These are phyloP conservation scores for Drosophila yooni DNA, from an alignment of 2,888 invertebrate genomes.

Conservation along the genomic window DNA sequence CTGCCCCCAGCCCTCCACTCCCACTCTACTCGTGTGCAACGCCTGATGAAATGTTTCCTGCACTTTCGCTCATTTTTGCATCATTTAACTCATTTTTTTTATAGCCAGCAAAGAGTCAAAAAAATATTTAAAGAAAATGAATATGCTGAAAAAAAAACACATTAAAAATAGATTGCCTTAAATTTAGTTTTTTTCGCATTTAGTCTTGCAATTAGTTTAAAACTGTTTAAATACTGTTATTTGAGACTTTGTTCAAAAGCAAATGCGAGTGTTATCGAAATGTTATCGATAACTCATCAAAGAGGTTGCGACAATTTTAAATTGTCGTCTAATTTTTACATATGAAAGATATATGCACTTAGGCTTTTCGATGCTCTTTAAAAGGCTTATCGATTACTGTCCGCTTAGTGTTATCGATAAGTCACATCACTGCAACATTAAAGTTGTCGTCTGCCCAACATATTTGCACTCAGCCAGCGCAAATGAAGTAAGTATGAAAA, in stretches of 20 bases:
- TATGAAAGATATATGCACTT: neutral
- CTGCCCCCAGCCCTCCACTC: neutral
- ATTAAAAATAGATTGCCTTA: neutral
- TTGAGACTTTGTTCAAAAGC: neutral
- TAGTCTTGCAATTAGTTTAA: neutral
- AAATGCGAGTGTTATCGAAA: neutral
- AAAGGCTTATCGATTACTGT: neutral
- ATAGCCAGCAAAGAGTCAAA: conserved; percentile 33
- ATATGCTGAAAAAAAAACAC: conserved; percentile 14
- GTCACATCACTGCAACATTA: neutral
- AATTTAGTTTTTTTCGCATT: neutral
- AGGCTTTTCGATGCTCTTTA: neutral
- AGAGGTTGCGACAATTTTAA: neutral
- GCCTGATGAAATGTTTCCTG: conserved; percentile 80
- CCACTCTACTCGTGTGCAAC: neutral
- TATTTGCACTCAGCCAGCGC: neutral
- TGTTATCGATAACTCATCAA: neutral
- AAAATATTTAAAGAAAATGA: conserved; percentile 3
- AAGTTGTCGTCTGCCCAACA: neutral
- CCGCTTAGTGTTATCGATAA: conserved; percentile 10
- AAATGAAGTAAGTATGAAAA: conserved; percentile 23
- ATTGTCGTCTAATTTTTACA: neutral
- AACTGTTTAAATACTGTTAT: neutral
- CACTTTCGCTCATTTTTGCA: conserved; percentile 68
- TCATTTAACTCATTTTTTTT: conserved; percentile 36